phyloP scores from a whole-genome alignment of 2,797 vertebrate genomes.

The Hypotaenidia philippensis region DNA sequence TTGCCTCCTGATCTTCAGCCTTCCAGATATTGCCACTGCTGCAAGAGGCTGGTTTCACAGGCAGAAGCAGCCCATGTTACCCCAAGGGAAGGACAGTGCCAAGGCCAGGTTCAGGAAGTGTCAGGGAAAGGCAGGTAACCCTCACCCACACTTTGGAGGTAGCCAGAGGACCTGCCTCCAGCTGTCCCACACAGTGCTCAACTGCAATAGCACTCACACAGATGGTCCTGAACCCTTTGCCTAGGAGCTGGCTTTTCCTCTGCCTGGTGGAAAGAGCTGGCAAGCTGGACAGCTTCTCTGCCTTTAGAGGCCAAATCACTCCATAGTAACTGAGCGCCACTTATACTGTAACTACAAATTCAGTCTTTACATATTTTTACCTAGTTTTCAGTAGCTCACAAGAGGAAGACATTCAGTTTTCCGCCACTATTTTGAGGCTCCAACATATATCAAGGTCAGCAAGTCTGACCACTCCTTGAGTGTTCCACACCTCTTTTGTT shows the following conservation, averaged over 20 bases:
- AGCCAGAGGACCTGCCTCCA: neutral
- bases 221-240: neutral
- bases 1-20: neutral
- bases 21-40: neutral
- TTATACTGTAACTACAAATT: neutral
- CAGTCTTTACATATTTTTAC: neutral
- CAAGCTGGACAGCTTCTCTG: neutral
- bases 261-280: neutral
- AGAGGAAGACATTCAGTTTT: neutral
- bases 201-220: neutral
- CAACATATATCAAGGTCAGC: neutral
- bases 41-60: neutral
- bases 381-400: neutral
- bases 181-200: neutral
- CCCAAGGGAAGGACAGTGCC: neutral
- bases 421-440: neutral
- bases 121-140: neutral
- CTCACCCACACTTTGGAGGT: fast-evolving
- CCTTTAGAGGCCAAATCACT: neutral
- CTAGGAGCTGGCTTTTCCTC: neutral
- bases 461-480: neutral
- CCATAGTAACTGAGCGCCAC: neutral
- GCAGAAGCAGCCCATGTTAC: neutral
- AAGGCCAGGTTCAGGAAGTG: neutral
- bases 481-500: neutral